Evolutionary conservation across 2,113 vertebrate genomes (phyloP).

Genomic region (Microcebus lehilahytsara): DNA sequence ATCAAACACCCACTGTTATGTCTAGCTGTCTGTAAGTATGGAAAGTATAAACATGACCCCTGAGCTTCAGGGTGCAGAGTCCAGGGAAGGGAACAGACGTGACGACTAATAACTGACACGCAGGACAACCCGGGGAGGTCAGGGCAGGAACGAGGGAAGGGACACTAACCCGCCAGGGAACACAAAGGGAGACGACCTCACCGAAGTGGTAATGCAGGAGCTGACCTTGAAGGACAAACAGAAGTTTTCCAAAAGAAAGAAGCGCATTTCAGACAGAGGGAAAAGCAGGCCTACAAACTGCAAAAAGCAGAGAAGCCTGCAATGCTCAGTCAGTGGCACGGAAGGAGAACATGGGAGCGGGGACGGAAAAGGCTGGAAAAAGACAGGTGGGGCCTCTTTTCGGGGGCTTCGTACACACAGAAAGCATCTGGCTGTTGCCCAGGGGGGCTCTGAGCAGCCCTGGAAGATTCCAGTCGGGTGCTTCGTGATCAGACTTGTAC

Average conservation of each 20-base stretch:
- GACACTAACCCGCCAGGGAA: too few relatives aligned
- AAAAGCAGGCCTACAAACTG: too few relatives aligned
- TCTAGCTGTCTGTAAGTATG: neutral
- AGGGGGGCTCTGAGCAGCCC: neutral
- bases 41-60: too few relatives aligned
- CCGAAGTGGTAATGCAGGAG: neutral
- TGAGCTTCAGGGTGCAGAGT: neutral
- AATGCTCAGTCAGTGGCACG: too few relatives aligned
- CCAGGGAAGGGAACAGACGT: neutral
- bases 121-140: neutral
- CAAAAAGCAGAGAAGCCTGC: neutral
- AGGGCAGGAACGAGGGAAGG: neutral
- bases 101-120: accelerated
- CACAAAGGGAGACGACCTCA: neutral
- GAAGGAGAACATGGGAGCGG: neutral
- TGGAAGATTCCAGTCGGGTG: neutral
- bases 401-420: neutral
- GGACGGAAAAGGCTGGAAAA: neutral
- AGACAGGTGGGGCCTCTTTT: neutral
- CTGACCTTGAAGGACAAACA: neutral
- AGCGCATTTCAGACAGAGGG: neutral
- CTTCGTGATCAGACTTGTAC: neutral
- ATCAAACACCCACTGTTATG: neutral
- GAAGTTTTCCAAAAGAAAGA: neutral
- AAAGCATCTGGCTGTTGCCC: neutral